Percentiles rank a stretch among this genome's conserved stretches.
Evolutionary conservation across 2,888 invertebrate species (phyloP).

Genomic region (Nemurella pictetii): DNA sequence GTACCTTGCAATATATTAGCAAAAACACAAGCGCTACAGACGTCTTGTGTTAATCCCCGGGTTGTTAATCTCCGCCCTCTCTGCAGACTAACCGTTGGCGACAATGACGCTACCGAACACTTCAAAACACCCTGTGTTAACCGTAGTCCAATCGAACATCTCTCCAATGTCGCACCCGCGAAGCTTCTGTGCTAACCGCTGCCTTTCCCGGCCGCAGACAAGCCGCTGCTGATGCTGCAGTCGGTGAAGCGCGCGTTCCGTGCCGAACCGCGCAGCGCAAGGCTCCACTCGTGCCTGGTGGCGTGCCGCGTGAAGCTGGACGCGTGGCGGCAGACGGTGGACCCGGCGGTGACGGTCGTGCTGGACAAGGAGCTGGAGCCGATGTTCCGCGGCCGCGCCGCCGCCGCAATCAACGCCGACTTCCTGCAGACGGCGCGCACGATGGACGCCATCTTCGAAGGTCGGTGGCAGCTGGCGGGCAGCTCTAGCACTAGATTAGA

Average conservation of each 20-base stretch:
- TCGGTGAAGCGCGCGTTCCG: slow-evolving; percentile 87
- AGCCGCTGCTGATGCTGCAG: slow-evolving; percentile 92
- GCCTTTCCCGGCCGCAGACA: slow-evolving; percentile 61
- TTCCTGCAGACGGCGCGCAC: slow-evolving; percentile 66
- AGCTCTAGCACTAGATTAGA: too few relatives aligned
- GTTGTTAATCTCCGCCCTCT: too few relatives aligned
- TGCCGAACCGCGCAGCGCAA: slow-evolving; percentile 73
- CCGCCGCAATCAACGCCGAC: slow-evolving; percentile 68
- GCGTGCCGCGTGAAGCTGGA: slow-evolving; percentile 67
- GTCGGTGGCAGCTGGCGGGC: slow-evolving; percentile 50
- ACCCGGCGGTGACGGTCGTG: slow-evolving; percentile 58
- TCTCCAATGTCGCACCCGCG: too few relatives aligned
- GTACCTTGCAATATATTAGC: too few relatives aligned
- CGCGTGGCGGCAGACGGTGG: slow-evolving; percentile 51
- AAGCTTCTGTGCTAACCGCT: too few relatives aligned
- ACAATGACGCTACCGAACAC: too few relatives aligned
- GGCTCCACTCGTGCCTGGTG: slow-evolving; percentile 84
- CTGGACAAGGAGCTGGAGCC: slow-evolving; percentile 49
- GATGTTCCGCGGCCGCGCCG: slow-evolving; percentile 62
- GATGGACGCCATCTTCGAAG: slow-evolving; percentile 79
- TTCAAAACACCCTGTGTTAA: too few relatives aligned
- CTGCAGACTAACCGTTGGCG: too few relatives aligned
- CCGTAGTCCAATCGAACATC: too few relatives aligned
- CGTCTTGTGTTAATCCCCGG: too few relatives aligned
- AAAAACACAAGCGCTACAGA: too few relatives aligned